These are phyloP conservation scores for Semnornis frantzii DNA, from an alignment of 2,113 vertebrate species.

Conservation along the genomic window DNA sequence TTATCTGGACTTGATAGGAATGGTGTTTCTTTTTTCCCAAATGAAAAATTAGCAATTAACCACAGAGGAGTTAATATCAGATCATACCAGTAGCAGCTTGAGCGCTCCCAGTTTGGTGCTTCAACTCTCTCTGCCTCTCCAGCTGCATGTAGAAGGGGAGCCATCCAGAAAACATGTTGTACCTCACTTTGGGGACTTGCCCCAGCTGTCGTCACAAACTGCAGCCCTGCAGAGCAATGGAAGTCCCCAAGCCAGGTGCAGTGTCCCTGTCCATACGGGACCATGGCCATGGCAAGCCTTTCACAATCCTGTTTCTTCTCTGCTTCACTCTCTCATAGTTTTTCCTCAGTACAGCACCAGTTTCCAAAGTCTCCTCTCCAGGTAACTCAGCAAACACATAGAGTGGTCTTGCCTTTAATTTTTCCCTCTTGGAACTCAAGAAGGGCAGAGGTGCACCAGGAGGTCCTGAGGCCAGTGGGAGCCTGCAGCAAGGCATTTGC, in stretches of 20 bases:
- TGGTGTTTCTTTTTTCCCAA: background rate
- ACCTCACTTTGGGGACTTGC: accelerated
- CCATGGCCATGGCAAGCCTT: background rate
- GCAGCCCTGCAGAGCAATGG: background rate
- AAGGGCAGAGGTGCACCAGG: background rate
- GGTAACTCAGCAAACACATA: background rate
- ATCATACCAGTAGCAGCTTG: background rate
- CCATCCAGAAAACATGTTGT: background rate
- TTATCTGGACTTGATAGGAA: background rate
- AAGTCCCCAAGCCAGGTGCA: accelerated
- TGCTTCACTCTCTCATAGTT: background rate
- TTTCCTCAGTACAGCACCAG: background rate
- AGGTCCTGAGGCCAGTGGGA: accelerated
- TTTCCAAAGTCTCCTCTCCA: background rate
- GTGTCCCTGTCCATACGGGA: background rate
- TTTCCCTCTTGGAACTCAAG: background rate
- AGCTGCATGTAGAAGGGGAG: background rate
- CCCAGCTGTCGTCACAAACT: accelerated
- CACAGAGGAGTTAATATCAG: background rate
- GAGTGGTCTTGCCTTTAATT: background rate
- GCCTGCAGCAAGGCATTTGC: background rate
- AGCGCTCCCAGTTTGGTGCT: background rate
- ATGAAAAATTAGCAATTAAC: background rate
- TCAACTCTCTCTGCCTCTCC: background rate
- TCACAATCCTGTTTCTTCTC: background rate